phyloP scores from a whole-genome alignment of 1,140 invertebrate species.

The Pachyrhynchus sulphureomaculatus region DNA sequence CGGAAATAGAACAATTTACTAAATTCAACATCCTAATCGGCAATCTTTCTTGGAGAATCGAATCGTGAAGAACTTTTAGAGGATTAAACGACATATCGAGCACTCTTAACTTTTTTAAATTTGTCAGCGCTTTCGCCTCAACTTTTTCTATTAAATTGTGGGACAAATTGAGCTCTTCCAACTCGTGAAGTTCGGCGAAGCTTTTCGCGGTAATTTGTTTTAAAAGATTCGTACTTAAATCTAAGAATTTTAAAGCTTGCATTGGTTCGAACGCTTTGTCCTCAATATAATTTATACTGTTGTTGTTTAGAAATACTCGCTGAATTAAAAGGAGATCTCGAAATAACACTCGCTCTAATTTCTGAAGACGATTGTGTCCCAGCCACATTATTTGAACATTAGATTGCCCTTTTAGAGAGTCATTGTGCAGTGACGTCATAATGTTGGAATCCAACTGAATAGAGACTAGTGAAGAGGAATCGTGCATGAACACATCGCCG shows the following conservation, averaged over 20 bases:
- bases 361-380: slow-evolving; percentile 76
- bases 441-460: slow-evolving; percentile 85
- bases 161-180: slow-evolving; percentile 66
- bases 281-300: slow-evolving; percentile 77
- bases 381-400: slow-evolving; percentile 86
- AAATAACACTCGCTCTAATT: slow-evolving; percentile 71
- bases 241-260: slow-evolving; percentile 73
- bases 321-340: slow-evolving; percentile 73
- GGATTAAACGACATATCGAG: slow-evolving; percentile 66
- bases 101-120: slow-evolving; percentile 60
- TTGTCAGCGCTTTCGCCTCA: slow-evolving; percentile 60
- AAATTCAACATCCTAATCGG: slow-evolving; percentile 61
- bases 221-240: slow-evolving; percentile 75
- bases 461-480: slow-evolving; percentile 74
- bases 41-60: slow-evolving; percentile 62
- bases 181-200: slow-evolving; percentile 68
- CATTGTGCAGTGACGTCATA: slow-evolving; percentile 73
- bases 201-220: slow-evolving; percentile 64
- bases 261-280: slow-evolving; percentile 75
- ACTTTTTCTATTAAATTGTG: slow-evolving; percentile 60
- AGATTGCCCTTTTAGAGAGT: slow-evolving; percentile 74
- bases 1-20: slow-evolving; percentile 61
- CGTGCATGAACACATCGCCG: slow-evolving; percentile 77
- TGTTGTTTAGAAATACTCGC: slow-evolving; percentile 80
- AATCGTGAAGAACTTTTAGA: slow-evolving; percentile 56